phyloP scores from a whole-genome alignment of 2,797 vertebrate genomes.

The Gallinago stenura region DNA sequence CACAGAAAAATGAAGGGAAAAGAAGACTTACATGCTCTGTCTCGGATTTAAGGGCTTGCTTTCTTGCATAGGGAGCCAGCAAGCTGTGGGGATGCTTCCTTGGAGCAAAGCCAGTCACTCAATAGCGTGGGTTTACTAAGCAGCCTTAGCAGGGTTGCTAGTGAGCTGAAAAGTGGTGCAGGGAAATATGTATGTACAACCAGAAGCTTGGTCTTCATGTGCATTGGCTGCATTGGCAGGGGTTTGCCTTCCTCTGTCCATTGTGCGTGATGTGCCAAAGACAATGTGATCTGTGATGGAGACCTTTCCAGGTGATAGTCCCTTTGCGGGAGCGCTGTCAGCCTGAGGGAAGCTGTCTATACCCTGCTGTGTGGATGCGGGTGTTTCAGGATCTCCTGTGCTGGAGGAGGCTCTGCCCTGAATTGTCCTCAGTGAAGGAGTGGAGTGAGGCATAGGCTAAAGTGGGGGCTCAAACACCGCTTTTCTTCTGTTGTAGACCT shows the following conservation, averaged over 20 bases:
- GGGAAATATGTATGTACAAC: rapidly evolving
- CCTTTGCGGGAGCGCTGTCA: rapidly evolving
- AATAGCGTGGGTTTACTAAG: rapidly evolving
- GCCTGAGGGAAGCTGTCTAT: neutral
- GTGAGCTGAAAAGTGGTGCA: rapidly evolving
- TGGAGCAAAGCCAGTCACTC: neutral
- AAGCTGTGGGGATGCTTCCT: neutral
- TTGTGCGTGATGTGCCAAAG: rapidly evolving
- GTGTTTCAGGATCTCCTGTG: neutral
- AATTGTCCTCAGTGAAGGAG: neutral
- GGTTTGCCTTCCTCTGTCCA: neutral
- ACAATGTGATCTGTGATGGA: rapidly evolving
- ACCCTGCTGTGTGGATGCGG: rapidly evolving
- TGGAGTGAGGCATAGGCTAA: rapidly evolving
- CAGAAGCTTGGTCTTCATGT: rapidly evolving
- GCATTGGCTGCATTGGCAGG: rapidly evolving
- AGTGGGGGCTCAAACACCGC: rapidly evolving
- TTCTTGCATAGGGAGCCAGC: rapidly evolving
- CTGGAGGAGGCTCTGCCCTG: neutral
- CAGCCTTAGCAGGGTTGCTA: neutral
- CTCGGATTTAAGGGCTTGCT: neutral
- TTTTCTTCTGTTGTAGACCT: neutral
- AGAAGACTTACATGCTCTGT: rapidly evolving
- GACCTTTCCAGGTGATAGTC: too few species aligned
- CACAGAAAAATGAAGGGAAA: neutral